Percentiles rank a stretch among this genome's conserved stretches.
Conservation (phyloP, 1,140 invertebrate species). For the Hyles euphorbiae region DNA sequence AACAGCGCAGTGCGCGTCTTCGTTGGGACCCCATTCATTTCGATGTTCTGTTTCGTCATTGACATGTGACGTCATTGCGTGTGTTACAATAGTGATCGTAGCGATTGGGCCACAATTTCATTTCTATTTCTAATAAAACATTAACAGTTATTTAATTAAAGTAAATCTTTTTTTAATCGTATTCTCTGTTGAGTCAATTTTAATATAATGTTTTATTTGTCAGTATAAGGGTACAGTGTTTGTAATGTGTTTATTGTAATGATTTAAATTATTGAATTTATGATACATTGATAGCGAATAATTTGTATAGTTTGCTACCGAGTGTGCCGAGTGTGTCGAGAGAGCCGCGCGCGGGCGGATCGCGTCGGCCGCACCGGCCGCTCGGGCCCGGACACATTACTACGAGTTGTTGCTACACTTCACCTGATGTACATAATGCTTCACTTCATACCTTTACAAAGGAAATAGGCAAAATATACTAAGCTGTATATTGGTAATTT, state of each 20-base stretch:
- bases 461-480: no score
- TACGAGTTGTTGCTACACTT: no score
- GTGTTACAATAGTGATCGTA: background rate
- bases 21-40: slow-evolving; percentile 3
- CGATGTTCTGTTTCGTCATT: background rate
- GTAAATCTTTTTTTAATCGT: slow-evolving; percentile 1
- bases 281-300: background rate
- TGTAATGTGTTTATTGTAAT: slow-evolving; percentile 62
- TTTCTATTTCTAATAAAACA: no score
- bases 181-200: slow-evolving; percentile 14
- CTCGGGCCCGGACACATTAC: no score
- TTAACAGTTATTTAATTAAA: background rate
- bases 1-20: slow-evolving; percentile 9
- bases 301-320: background rate
- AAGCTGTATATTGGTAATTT: no score
- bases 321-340: background rate
- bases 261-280: slow-evolving; percentile 52
- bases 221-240: slow-evolving; percentile 59
- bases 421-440: no score
- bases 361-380: no score
- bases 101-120: no score
- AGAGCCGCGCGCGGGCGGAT: no score
- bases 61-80: background rate
- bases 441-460: no score
- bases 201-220: slow-evolving; percentile 33